A percentile compares a stretch with the other conserved stretches of the same genome.
Evolutionary conservation across 2,888 invertebrate genomes (phyloP).

Genomic region (Acleris laterana): DNA sequence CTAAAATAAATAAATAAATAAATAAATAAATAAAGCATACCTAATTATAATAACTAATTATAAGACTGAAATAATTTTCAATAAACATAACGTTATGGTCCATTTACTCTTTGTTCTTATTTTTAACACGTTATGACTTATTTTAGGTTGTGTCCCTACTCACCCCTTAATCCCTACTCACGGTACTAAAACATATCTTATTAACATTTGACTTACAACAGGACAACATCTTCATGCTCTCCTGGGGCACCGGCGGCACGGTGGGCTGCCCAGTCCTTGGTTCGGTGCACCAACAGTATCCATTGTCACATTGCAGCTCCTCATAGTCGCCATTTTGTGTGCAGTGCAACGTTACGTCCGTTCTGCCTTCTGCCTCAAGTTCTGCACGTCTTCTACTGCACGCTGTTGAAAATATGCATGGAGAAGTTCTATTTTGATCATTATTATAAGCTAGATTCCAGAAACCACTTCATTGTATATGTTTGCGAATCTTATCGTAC

Average conservation of each 20-base stretch:
- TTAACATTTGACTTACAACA: constrained; percentile 84
- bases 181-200: background rate
- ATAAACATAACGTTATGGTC: too few relatives aligned
- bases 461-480: too few relatives aligned
- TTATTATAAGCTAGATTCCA: background rate
- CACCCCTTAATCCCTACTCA: too few relatives aligned
- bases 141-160: too few relatives aligned
- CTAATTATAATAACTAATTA: too few relatives aligned
- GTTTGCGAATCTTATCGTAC: too few relatives aligned
- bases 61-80: too few relatives aligned
- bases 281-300: constrained; percentile 88
- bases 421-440: background rate
- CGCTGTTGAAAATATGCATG: constrained; percentile 59
- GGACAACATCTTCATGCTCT: constrained; percentile 84
- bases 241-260: constrained; percentile 82
- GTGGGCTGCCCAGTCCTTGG: constrained; percentile 84
- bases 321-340: constrained; percentile 87
- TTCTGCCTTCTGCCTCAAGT: constrained; percentile 70
- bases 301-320: constrained; percentile 87
- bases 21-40: too few relatives aligned
- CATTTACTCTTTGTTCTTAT: too few relatives aligned
- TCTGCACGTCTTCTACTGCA: constrained; percentile 86
- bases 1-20: too few relatives aligned
- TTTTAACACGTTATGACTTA: too few relatives aligned
- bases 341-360: constrained; percentile 86